Conservation (phyloP, 2,113 vertebrate species). For the Accipiter cooperii region DNA sequence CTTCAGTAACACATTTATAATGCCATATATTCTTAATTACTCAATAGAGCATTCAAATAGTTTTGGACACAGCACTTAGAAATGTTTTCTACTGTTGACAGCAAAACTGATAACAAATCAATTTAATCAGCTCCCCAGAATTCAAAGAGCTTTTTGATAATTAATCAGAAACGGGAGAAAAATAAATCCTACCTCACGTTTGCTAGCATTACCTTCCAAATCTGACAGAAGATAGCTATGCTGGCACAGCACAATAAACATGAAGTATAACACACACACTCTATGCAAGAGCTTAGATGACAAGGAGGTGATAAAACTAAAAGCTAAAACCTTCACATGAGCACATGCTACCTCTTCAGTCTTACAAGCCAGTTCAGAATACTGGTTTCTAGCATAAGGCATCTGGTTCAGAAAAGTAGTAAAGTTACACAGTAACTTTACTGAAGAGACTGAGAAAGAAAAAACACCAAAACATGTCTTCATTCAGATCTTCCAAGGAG, state of each 20-base stretch:
- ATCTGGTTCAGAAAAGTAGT: not conserved
- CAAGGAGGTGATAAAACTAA: not conserved
- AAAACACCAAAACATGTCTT: not conserved
- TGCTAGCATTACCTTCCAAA: not conserved
- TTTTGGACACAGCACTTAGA: not conserved
- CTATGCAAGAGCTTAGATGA: not conserved
- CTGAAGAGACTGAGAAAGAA: not conserved
- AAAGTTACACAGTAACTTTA: not conserved
- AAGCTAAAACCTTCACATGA: not conserved
- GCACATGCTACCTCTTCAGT: not conserved
- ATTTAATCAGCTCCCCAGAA: not conserved
- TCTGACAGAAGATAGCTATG: not conserved
- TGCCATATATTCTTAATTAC: not conserved
- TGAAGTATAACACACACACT: not conserved
- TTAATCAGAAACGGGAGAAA: not conserved
- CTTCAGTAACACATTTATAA: not conserved
- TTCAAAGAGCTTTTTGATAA: not conserved
- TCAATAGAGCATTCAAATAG: not conserved
- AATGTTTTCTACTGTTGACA: not conserved
- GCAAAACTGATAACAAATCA: not conserved
- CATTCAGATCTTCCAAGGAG: not conserved
- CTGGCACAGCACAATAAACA: not conserved
- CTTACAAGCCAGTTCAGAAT: not conserved
- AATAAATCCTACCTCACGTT: not conserved
- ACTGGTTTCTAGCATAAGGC: not conserved